A percentile compares a stretch with the other conserved stretches of the same genome.
Evolutionary conservation across 2,113 vertebrate genomes (phyloP).

Genomic region (Rhinopithecus roxellana): DNA sequence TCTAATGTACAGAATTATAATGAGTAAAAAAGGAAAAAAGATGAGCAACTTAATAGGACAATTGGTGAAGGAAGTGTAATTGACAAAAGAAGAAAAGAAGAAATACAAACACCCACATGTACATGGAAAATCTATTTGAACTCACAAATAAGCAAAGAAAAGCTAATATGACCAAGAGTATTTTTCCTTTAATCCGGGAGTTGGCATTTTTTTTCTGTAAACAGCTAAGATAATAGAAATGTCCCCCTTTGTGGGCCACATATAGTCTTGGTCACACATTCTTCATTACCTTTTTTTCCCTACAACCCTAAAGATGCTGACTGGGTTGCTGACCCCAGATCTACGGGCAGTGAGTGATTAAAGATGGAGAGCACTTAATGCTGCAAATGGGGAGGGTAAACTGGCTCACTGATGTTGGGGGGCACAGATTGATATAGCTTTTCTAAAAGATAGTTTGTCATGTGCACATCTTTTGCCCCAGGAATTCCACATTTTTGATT

Average conservation of each 20-base stretch:
- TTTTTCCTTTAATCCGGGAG: neutral
- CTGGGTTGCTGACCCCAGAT: neutral
- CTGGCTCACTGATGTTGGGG: neutral
- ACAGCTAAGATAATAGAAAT: neutral
- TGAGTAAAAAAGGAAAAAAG: neutral
- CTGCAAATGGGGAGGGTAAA: neutral
- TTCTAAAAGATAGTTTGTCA: neutral
- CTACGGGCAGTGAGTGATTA: neutral
- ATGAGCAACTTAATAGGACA: neutral
- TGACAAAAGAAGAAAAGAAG: neutral
- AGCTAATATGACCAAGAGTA: neutral
- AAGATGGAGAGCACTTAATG: neutral
- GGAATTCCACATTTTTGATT: neutral
- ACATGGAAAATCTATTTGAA: neutral
- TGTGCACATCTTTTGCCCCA: neutral
- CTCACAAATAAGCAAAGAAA: neutral
- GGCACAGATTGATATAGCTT: neutral
- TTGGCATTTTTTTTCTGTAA: neutral
- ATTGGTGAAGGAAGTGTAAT: neutral
- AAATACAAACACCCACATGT: neutral
- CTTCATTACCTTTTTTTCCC: neutral
- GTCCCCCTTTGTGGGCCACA: neutral
- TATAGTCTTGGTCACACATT: neutral
- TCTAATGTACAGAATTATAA: neutral
- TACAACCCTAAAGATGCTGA: neutral